These are phyloP conservation scores for Drosophila guanche DNA, from an alignment of 1,140 invertebrate species.

Conservation along the genomic window DNA sequence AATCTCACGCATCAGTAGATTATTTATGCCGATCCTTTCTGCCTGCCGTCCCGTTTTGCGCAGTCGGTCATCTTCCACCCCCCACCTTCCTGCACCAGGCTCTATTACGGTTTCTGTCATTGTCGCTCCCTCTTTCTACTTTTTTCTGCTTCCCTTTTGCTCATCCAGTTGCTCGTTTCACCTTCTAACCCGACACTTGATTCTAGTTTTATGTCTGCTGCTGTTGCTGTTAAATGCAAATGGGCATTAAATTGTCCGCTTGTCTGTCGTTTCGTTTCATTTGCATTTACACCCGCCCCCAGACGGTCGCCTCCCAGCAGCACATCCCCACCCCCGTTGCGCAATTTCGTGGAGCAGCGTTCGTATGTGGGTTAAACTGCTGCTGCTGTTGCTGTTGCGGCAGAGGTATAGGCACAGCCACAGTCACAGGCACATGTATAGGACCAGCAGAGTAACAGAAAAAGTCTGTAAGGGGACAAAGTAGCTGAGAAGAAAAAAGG, in stretches of 20 bases:
- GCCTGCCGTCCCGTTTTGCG: conserved; percentile 48
- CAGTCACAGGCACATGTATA: too few species aligned
- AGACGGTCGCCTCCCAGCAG: background rate
- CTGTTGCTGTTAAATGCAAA: conserved; percentile 73
- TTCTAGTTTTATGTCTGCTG: conserved; percentile 56
- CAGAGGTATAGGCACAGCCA: conserved; percentile 28
- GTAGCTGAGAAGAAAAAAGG: conserved; percentile 18
- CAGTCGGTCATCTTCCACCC: conserved; percentile 26
- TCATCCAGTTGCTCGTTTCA: conserved; percentile 66
- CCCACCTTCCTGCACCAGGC: conserved; percentile 1
- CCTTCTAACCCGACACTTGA: conserved; percentile 65
- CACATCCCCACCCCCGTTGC: conserved; percentile 47
- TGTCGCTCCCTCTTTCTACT: background rate
- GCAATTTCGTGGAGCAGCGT: conserved; percentile 47
- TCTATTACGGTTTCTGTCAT: too few species aligned
- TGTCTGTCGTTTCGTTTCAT: conserved; percentile 77
- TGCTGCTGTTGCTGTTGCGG: conserved; percentile 43
- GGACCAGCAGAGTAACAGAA: conserved; percentile 24
- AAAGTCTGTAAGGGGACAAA: conserved; percentile 20
- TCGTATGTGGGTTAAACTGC: conserved; percentile 70
- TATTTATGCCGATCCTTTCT: conserved; percentile 22
- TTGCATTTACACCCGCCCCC: conserved; percentile 54
- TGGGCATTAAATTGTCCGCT: conserved; percentile 74
- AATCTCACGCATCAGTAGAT: conserved; percentile 2
- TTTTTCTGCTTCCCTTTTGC: conserved; percentile 19